A percentile compares a stretch with the other conserved stretches of the same genome.
Conservation (phyloP, 2,888 invertebrate species). For the Chouioia cunea region DNA sequence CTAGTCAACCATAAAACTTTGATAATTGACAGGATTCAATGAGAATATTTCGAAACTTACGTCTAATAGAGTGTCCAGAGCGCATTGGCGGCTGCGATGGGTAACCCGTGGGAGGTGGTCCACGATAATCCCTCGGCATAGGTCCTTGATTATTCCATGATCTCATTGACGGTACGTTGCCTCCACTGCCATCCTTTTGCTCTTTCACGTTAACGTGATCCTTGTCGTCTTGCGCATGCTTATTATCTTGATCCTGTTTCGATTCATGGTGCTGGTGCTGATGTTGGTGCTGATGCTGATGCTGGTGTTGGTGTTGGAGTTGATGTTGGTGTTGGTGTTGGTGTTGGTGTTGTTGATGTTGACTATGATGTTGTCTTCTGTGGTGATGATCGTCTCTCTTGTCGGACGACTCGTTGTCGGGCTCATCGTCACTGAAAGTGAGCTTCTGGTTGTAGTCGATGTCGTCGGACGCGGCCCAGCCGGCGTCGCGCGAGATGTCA, state of each 20-base stretch:
- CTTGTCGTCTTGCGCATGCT: slow-evolving; percentile 53
- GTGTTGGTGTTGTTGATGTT: background rate
- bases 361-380: background rate
- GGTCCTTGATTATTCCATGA: slow-evolving; percentile 57
- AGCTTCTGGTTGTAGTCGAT: slow-evolving; percentile 96
- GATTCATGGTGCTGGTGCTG: no score
- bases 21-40: background rate
- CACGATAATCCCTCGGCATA: slow-evolving; percentile 60
- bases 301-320: background rate
- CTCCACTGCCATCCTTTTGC: slow-evolving; percentile 56
- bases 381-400: slow-evolving; percentile 30
- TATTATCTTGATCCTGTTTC: slow-evolving; percentile 13
- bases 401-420: slow-evolving; percentile 62
- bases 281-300: no score
- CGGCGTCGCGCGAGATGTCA: slow-evolving; percentile 88
- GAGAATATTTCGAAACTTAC: slow-evolving; percentile 47
- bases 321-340: background rate
- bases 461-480: slow-evolving; percentile 93
- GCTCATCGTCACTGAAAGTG: slow-evolving; percentile 94
- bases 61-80: slow-evolving; percentile 64
- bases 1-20: no score
- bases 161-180: slow-evolving; percentile 50
- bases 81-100: slow-evolving; percentile 63
- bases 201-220: slow-evolving; percentile 58
- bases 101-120: slow-evolving; percentile 57